These are phyloP conservation scores for Philonicus albiceps DNA, from an alignment of 2,888 invertebrate species.

Conservation along the genomic window DNA sequence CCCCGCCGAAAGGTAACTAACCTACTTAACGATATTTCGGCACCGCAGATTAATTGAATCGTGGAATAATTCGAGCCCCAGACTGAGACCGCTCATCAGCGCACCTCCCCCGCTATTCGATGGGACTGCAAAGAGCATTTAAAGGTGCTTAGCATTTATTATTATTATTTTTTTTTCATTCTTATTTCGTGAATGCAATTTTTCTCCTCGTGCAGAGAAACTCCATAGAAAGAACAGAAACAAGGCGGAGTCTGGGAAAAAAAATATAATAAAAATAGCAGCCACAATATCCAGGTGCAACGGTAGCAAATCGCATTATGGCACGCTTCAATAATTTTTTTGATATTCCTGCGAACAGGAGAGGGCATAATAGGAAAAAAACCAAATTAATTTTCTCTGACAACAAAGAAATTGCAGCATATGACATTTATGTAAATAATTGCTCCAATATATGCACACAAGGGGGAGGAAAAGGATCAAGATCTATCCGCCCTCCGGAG, in stretches of 20 bases:
- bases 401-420: neutral
- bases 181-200: neutral
- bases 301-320: neutral
- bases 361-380: neutral
- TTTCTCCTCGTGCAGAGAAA: neutral
- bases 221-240: too few species aligned
- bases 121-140: neutral
- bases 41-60: neutral
- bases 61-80: neutral
- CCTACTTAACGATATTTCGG: neutral
- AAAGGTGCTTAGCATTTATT: neutral
- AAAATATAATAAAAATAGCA: neutral
- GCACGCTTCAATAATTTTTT: neutral
- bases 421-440: constrained; percentile 8
- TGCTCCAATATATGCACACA: constrained; percentile 21
- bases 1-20: neutral
- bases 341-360: neutral
- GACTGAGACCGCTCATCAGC: neutral
- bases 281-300: neutral
- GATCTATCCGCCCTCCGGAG: neutral
- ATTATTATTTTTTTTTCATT: neutral
- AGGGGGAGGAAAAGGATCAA: neutral
- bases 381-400: neutral
- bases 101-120: neutral
- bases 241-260: neutral